These are phyloP conservation scores for Spodoptera litura DNA, from an alignment of 1,140 invertebrate genomes.

Conservation along the genomic window DNA sequence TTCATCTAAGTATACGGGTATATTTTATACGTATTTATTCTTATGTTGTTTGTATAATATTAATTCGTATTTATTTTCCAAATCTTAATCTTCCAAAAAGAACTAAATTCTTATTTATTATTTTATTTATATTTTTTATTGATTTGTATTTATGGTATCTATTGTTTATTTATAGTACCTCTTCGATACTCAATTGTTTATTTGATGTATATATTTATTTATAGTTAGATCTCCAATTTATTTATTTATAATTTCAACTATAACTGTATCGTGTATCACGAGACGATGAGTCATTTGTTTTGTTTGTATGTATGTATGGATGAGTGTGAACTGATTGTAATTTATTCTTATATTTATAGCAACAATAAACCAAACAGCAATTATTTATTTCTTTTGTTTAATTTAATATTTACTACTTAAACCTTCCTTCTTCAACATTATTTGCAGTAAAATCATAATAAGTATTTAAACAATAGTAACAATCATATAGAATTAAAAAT, in stretches of 20 bases:
- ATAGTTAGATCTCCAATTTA: conserved; percentile 46
- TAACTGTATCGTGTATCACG: conserved; percentile 46
- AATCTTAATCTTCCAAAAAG: conserved; percentile 23
- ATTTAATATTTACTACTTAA: not conserved
- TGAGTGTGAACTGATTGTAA: conserved; percentile 34
- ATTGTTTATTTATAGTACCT: conserved; percentile 30
- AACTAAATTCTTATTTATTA: not conserved
- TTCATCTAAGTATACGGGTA: conserved; percentile 38
- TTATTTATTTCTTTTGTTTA: conserved; percentile 21
- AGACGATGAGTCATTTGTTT: conserved; percentile 44
- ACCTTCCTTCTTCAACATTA: no score
- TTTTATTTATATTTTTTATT: not conserved
- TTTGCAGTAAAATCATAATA: no score
- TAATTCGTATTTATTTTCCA: not conserved
- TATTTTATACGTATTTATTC: conserved; percentile 36
- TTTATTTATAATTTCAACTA: not conserved
- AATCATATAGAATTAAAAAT: no score
- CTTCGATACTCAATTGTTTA: conserved; percentile 28
- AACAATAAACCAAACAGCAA: conserved; percentile 48
- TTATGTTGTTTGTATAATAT: not conserved
- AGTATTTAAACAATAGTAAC: no score
- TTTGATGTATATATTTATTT: conserved; percentile 16
- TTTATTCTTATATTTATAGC: conserved; percentile 41
- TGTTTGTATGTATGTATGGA: conserved; percentile 28
- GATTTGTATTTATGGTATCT: not conserved